phyloP scores from a whole-genome alignment of 1,140 invertebrate species.

The Tenebrio molitor region DNA sequence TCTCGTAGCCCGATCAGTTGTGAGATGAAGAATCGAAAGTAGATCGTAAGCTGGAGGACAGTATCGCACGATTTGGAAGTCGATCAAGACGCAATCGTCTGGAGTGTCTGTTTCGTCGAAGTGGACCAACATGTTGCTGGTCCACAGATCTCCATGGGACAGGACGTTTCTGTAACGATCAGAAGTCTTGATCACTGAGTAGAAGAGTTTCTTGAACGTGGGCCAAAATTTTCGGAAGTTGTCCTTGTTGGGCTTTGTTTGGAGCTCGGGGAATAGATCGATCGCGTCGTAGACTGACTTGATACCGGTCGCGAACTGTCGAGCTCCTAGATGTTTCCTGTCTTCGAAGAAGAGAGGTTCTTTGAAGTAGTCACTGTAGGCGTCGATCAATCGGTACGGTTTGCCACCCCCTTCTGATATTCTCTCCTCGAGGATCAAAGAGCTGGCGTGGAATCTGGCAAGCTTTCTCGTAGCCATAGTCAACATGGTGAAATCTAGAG shows the following conservation, averaged over 20 bases:
- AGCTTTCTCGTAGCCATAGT: slow-evolving; percentile 41
- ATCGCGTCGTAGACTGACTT: not conserved
- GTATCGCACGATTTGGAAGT: slow-evolving; percentile 70
- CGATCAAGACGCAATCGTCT: slow-evolving; percentile 66
- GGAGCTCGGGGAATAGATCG: not conserved
- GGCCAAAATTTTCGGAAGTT: slow-evolving; percentile 15
- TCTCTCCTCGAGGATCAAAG: slow-evolving; percentile 52
- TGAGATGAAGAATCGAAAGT: slow-evolving; percentile 64
- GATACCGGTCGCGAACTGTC: not conserved
- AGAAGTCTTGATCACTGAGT: slow-evolving; percentile 32
- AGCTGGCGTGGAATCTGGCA: slow-evolving; percentile 53
- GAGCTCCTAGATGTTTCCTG: not conserved
- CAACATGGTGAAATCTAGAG: slow-evolving; percentile 43
- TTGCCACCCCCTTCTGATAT: slow-evolving; percentile 20
- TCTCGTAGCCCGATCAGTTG: slow-evolving; percentile 61
- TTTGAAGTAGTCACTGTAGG: slow-evolving; percentile 9
- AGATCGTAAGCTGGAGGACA: slow-evolving; percentile 69
- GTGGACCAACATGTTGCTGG: slow-evolving; percentile 57
- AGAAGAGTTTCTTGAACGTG: slow-evolving; percentile 6
- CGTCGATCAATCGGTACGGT: slow-evolving; percentile 34
- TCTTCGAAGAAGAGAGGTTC: not conserved
- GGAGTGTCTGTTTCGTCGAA: not conserved
- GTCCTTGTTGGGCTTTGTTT: not conserved
- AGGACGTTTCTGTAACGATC: slow-evolving; percentile 61
- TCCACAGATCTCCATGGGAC: slow-evolving; percentile 68